Base-by-base conservation (phyloP, 2,797 vertebrate species). In the Cuculus canorus region DNA sequence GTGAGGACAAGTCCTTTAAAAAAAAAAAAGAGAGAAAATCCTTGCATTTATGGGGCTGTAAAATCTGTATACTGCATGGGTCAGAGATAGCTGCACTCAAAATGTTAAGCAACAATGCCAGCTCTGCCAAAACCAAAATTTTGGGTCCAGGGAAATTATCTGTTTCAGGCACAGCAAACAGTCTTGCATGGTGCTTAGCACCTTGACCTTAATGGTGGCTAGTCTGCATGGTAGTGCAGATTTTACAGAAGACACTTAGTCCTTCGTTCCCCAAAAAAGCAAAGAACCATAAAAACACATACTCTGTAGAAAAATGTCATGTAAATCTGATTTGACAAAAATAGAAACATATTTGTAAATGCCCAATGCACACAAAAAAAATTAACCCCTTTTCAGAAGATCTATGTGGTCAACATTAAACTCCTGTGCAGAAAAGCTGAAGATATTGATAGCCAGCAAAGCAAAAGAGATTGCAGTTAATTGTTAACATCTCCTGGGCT, bases 401-500 rank as follows among this genome's bases (percentile, higher is more conserved):
- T 50, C 94, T 90, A 65, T 41, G 65, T 8, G 85, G 86, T 65
- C 81, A 75, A 82, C 79, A 84, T 84, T 90, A 90, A 90, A 90
- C 48, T 75, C 60, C 41, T 52, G 41, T 70, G 53, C 57, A 78
- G 47, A 93, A 82, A 28, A 87, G 79, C 54, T 84, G 69, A 86
- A 95, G 86, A 92, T 95, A 95, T 33, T 84, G 93, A 93, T 95
- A 93, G 90, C 71, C 75, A 88, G 88, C 86, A 93, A 90, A 19
- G 41, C 64, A 93, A 89, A 93, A 6, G 18, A 94, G 86, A 95
- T 85, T 88, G 68, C 64, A 82, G 95, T 90, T 96, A 96, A 96
- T 96, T 95, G 93, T 95, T 95, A 95, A 86, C 90, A 96, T 96
- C 96, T 96, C 95, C 78, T 87, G 94, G 93, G 96, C 92, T 93